Base-by-base conservation (phyloP, 2,888 invertebrate species). In the Anoncus sp. region DNA sequence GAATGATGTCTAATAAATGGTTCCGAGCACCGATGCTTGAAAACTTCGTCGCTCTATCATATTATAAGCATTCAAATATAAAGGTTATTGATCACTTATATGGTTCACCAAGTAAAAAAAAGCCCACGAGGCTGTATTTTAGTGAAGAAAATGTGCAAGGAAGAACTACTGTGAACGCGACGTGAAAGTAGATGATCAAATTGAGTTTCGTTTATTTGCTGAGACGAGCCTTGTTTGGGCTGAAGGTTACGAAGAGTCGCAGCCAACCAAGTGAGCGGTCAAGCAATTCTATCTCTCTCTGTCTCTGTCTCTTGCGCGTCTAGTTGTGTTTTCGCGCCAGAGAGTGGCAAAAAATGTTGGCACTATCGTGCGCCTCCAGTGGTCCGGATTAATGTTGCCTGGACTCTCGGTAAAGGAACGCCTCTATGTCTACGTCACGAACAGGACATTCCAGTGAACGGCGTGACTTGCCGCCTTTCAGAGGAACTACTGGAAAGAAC, bases 361-460 rank as follows among this genome's bases (percentile, higher is more conserved):
- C 72, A 77, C 75, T 79, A 80, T 79, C 81, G 77, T 75, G 77
- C 70, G 77, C 70, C 77, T 75, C 65, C 62, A 45, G 62, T 72
- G 76, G 60, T 69, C 67, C 70, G 77, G 77, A 83, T 83, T 82
- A 82, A 83, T 78, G 81, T 76, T 75, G 62, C 62, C 43, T 10
- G 59, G 43, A 35, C 38, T 70, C 57, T 74, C 55, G 72, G n/a
- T 59, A 40, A 53, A 77, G 70, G 40, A 72, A 76, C 59, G 65
- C 55, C 60, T 70, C 67, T 72, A 47, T 47, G 70, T 75, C 73
- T 76, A 40, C 65, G 71, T 81, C 62, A 49, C 60, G 72, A 77
- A 38, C 75, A 70, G 70, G 63, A 59, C 16, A 57, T 57, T 62
- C 40, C 20, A 27, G 51, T 45, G 53, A 43, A 53, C 27, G 31